A percentile compares a stretch with the other conserved stretches of the same genome.
These are phyloP conservation scores for Ooceraea biroi DNA, from an alignment of 1,140 invertebrate species.

Conservation along the genomic window DNA sequence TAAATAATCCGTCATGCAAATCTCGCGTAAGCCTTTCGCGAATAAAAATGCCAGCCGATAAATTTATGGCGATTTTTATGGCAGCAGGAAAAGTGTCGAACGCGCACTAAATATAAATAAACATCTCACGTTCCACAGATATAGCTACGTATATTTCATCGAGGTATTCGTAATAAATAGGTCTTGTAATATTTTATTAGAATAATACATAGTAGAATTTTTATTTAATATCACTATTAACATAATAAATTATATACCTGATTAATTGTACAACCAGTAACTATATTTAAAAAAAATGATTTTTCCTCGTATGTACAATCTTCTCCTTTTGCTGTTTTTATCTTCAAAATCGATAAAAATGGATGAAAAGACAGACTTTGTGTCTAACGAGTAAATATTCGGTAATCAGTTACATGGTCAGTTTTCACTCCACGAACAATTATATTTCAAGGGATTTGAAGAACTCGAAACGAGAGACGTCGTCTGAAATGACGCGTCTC, in stretches of 20 bases:
- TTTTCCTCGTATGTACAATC: not conserved
- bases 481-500: not conserved
- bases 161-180: conserved; percentile 1
- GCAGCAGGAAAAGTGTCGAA: not conserved
- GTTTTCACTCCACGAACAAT: not conserved
- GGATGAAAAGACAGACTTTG: not conserved
- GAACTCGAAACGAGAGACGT: not conserved
- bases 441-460: not conserved
- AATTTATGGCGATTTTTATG: conserved; percentile 59
- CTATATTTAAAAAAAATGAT: no score
- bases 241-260: not conserved
- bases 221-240: conserved; percentile 14
- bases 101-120: conserved; percentile 47
- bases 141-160: not conserved
- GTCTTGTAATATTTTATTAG: not conserved
- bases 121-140: not conserved
- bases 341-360: conserved; percentile 8
- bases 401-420: not conserved
- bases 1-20: conserved; percentile 67
- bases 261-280: no score
- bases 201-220: not conserved
- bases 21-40: conserved; percentile 47
- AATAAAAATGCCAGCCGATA: conserved; percentile 52
- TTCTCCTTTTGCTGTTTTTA: not conserved
- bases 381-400: not conserved